Percentiles rank a stretch among this genome's conserved stretches.
Conservation (phyloP, 2,797 vertebrate genomes). For the Sternarchorhynchus goeldii region DNA sequence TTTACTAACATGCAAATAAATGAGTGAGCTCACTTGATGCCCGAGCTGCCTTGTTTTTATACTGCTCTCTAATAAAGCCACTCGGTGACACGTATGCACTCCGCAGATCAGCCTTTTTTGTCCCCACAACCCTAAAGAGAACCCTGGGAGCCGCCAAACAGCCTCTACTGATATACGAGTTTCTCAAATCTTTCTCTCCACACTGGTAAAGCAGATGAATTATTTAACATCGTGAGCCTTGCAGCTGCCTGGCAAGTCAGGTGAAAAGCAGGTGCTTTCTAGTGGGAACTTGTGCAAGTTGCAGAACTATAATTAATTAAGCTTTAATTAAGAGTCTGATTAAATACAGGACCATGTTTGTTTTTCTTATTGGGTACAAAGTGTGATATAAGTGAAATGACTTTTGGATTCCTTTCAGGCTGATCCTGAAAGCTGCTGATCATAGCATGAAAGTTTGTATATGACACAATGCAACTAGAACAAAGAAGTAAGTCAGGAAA, state of each 20-base stretch:
- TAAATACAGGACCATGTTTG: not conserved
- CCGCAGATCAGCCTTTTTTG: too few species aligned
- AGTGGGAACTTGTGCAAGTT: not conserved
- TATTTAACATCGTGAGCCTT: not conserved
- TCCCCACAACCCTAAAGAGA: not conserved
- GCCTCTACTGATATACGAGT: not conserved
- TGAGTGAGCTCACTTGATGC: too few species aligned
- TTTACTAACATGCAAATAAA: too few species aligned
- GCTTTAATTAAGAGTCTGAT: not conserved
- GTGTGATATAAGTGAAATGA: not conserved
- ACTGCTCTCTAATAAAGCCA: not conserved
- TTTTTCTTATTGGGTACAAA: too few species aligned
- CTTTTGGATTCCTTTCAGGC: not conserved
- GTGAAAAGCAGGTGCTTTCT: not conserved
- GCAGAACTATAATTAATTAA: not conserved
- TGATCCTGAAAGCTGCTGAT: not conserved
- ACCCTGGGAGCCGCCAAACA: not conserved
- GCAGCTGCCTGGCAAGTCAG: not conserved
- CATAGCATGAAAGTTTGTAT: too few species aligned
- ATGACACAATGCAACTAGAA: too few species aligned
- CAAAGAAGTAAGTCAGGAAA: not conserved
- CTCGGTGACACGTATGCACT: not conserved
- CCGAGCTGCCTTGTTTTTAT: not conserved
- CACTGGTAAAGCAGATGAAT: conserved; percentile 15
- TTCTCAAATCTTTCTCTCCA: not conserved